Base-by-base conservation (phyloP, 2,888 invertebrate genomes). In the Drosophila limbata region DNA sequence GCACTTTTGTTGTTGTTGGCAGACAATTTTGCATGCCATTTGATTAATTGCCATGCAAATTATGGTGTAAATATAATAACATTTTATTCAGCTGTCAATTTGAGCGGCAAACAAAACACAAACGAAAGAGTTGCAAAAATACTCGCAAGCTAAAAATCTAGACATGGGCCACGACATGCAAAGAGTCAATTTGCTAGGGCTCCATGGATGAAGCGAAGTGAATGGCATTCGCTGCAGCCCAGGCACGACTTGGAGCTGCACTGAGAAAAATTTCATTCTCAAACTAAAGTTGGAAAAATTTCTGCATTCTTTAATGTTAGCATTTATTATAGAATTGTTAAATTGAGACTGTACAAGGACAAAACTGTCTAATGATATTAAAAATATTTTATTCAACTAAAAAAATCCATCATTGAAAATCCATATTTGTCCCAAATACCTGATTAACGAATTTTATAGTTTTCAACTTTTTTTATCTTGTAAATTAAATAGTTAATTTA, bases 71-170 rank as follows among this genome's bases (percentile, higher is more conserved):
- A 86, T 86, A 86, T 86, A 89, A 87, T 87, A 87, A 90, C 87
- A 90, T 90, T 87, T 90, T 89, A 90, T 90, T 88, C 90, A 90
- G 89, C 87, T 87, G 87, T 87, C 87, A 87, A 87, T 90, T 87
- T 77, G 62, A 64, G 75, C 68, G 71, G 86, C 77, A 68, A 79
- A 71, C 63, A 68, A 69, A 80, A 79, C 79, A 53, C 25, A 64
- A 55, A 37, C 37, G 40, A 55, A 53, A 55, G n/a, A 37, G 19
- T 44, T 25, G 37, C n/a, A 68, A 64, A 61, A 5, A 57, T 28
- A 45, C 37, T 37, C 37, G 28, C 9, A 15, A 45, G 42, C 40
- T 50, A 35, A 67, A 74, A 69, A 71, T 83, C 76, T 61, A 82
- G 85, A 81, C 88, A 52, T 83, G 84, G 80, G 69, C 70, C 81